Base-by-base conservation (phyloP, 2,113 vertebrate genomes). In the Pycnonotus jocosus region DNA sequence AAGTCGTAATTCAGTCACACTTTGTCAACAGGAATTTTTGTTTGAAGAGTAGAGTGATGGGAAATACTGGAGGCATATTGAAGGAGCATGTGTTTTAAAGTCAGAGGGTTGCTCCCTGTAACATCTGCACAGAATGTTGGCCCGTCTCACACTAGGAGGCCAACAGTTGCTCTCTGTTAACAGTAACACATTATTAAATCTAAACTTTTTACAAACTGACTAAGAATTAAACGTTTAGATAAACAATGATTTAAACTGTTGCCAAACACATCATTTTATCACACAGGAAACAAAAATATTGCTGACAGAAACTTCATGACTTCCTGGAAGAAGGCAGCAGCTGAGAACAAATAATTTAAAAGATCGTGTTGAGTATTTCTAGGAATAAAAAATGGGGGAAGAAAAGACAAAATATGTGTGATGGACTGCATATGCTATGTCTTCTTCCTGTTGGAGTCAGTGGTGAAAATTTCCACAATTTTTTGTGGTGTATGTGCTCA, bases 401-500 rank as follows among this genome's bases (percentile, higher is more conserved):
- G n/a, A 14, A 77, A 22, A 81, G 27, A 12, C 8, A 42, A 65
- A 86, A 78, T 35, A 27, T 14, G 24, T 47, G 4, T 40, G 35
- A 74, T 54, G 27, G 47, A 64, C 15, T 70, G 3, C 10, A 7
- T 65, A n/a, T 37, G 7, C 12, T 50, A 9, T 27, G 40, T 76
- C 45, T 47, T 85, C 33, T 70, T 84, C 5, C 35, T 40, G 3
- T 48, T 71, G 38, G 86, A 78, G 22, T 15, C n/a, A 60, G 5
- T 33, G 12, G 8, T 51, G 50, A 66, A 92, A 35, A 58, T 38
- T 88, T 70, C 23, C 12, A 21, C 1, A 2, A 51, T 62, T 58
- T 74, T 78, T 81, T 19, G 15, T 30, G 33, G 17, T 0, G 0
- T n/a, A 10, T 11, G 7, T 33, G 35, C n/a, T 81, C 35, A 70